Evolutionary conservation across 2,888 invertebrate species (phyloP).

Genomic region (Tolmerus cingulatus): DNA sequence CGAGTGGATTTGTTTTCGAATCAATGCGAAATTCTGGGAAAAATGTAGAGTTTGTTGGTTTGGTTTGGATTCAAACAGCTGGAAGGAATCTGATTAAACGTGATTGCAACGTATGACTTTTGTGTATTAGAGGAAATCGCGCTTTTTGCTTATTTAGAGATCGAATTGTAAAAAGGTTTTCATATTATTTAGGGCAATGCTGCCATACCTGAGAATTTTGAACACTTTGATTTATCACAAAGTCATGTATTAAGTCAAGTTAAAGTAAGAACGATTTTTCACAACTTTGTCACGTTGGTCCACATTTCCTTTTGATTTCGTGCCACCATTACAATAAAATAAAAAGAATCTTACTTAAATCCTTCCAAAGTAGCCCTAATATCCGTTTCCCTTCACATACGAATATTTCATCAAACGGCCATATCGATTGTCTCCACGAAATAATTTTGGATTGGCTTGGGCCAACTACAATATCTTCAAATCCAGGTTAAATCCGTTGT

Average conservation of each 20-base stretch:
- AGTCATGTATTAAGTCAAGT: no score
- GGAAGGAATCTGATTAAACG: not conserved
- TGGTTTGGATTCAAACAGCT: not conserved
- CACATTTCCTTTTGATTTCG: not conserved
- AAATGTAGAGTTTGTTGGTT: not conserved
- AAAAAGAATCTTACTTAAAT: not conserved
- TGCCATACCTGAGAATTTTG: not conserved
- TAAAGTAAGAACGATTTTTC: not conserved
- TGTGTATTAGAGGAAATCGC: not conserved
- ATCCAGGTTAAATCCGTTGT: not conserved
- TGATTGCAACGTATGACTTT: not conserved
- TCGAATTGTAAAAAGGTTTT: not conserved
- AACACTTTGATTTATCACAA: no score
- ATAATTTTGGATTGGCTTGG: not conserved
- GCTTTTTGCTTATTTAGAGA: not conserved
- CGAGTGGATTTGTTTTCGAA: not conserved
- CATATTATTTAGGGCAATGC: not conserved
- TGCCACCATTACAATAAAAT: not conserved
- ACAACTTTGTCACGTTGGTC: not conserved
- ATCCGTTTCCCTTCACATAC: not conserved
- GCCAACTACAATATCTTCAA: not conserved
- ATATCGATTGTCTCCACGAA: not conserved
- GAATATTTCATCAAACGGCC: not conserved
- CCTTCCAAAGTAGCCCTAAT: not conserved
- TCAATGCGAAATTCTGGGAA: not conserved